Percentiles rank a stretch among this genome's conserved stretches.
Evolutionary conservation across 2,113 vertebrate genomes (phyloP).

Genomic region (Sturnus vulgaris): DNA sequence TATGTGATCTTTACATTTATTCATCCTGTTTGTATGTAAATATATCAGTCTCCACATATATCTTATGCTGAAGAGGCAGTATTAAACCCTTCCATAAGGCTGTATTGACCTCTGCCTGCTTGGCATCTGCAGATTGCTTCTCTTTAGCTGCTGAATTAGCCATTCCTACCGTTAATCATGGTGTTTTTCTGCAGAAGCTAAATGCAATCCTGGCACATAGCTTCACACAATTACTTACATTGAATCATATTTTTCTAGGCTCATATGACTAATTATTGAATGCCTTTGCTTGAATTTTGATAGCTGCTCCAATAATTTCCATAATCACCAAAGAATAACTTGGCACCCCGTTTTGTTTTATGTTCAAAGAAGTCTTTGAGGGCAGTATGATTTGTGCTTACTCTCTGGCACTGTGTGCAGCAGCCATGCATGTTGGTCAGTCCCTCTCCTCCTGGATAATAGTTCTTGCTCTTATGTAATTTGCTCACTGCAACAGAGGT

Average conservation of each 20-base stretch:
- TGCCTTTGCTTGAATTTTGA: background rate
- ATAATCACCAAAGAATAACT: background rate
- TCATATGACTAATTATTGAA: background rate
- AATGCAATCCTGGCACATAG: background rate
- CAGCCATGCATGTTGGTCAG: background rate
- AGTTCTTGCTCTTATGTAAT: background rate
- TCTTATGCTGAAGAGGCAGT: background rate
- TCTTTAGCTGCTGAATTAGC: background rate
- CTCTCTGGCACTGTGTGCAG: background rate
- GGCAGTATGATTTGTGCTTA: background rate
- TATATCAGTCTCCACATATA: background rate
- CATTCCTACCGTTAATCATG: background rate
- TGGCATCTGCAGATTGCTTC: background rate
- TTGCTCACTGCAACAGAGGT: background rate
- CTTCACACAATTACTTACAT: background rate
- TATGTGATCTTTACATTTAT: conserved; percentile 59
- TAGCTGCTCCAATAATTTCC: background rate
- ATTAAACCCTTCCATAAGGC: background rate
- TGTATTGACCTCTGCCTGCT: conserved; percentile 10
- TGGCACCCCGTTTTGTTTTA: background rate
- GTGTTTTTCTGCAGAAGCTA: background rate
- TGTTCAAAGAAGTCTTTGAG: background rate
- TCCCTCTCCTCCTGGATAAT: background rate
- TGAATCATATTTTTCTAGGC: background rate
- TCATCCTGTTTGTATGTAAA: conserved; percentile 53